Evolutionary conservation across 2,113 vertebrate genomes (phyloP), one percentile per base, ranked within the genome.

Genomic region (Hyla sarda): DNA sequence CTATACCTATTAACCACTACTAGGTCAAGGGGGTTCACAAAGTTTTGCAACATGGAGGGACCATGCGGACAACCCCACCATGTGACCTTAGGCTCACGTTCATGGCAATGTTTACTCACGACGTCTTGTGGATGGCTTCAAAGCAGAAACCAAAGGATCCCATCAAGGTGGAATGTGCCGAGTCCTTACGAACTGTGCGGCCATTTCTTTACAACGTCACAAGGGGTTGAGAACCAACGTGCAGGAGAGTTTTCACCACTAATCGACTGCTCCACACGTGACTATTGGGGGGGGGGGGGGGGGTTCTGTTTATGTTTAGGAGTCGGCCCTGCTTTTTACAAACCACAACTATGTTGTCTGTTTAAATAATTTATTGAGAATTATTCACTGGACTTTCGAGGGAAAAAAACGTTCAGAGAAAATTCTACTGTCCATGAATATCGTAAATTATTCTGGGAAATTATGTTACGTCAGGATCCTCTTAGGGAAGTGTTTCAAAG

Each of bases 91-190:
- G 52, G 16, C 67, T 52, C 48, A 37, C 48, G 52, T 54, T 52
- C 58, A 32, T 16, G 21, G 56, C 45, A 77, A 62, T 50, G 56
- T 85, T 65, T 77, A 37, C 74, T n/a, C 21, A 23, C 45, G n/a
- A 6, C 23, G 7, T 62, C 72, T 50, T 67, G 12, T 45, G 28
- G 50, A 78, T 23, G 3, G 14, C 25, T 78, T 85, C 73, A 85
- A 77, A 85, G 58, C 14, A 3, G 28, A 34, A 11, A 67, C 41
- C 82, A 75, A 58, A 83, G 67, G 14, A 23, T 1, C 11, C 48
- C 7, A 5, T 0, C 9, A 30, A 41, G 1, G 21, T 50, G 83
- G 74, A 85, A 78, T 76, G 37, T 85, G 28, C 23, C 74, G 19
- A 2, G 25, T 23, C 6, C 23, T 28, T 37, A 45, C 41, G 21